These are phyloP conservation scores for Paracentrotus lividus DNA, from an alignment of 53 echinoderm and acorn worm genomes.

Conservation along the genomic window DNA sequence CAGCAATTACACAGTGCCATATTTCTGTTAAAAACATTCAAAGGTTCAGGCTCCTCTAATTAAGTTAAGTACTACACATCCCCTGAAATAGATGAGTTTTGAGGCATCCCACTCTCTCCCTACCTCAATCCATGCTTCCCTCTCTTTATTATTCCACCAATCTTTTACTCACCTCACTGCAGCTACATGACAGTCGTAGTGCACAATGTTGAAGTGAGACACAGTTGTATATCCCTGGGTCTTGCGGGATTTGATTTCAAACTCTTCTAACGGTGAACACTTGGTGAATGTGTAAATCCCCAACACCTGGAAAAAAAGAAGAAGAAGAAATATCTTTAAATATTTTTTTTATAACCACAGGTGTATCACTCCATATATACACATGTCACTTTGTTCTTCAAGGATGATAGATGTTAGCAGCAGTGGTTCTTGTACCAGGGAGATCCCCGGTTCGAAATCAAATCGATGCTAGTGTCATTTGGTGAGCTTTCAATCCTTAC, in stretches of 20 bases:
- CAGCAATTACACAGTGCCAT: too few relatives aligned
- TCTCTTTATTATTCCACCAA: neutral
- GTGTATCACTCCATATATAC: neutral
- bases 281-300: conserved; percentile 99
- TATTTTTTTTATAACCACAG: neutral
- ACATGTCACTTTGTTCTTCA: too few relatives aligned
- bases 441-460: too few relatives aligned
- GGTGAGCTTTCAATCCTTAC: too few relatives aligned
- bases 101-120: neutral
- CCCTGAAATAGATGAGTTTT: too few relatives aligned
- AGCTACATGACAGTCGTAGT: conserved; percentile 98
- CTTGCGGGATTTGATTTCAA: conserved; percentile 94
- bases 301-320: conserved; percentile 72
- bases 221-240: conserved; percentile 97
- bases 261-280: conserved; percentile 87
- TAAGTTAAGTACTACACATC: too few relatives aligned
- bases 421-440: too few relatives aligned
- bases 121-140: neutral
- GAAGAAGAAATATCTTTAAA: neutral
- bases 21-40: too few relatives aligned
- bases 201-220: conserved; percentile 98
- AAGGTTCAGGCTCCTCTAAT: too few relatives aligned
- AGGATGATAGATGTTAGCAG: too few relatives aligned
- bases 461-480: too few relatives aligned
- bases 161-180: conserved; percentile 86